Conservation (phyloP, 2,113 vertebrate genomes). For the Chaenocephalus aceratus region DNA sequence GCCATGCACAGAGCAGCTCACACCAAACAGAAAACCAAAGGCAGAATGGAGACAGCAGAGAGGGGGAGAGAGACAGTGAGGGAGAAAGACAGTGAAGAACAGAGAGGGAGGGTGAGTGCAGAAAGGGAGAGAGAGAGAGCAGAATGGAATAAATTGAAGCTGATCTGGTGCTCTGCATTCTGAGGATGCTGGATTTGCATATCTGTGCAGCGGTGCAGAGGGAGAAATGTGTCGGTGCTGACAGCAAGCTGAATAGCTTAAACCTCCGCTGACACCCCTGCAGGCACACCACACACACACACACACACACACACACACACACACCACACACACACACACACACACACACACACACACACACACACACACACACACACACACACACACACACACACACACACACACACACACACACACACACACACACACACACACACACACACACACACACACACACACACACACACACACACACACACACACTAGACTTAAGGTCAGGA, state of each 20-base stretch:
- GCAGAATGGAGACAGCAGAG: constrained; percentile 58
- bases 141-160: constrained; percentile 85
- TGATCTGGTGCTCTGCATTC: constrained; percentile 86
- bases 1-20: constrained; percentile 76
- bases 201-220: constrained; percentile 84
- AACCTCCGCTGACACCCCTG: constrained; percentile 80
- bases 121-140: constrained; percentile 64
- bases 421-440: constrained; percentile 11
- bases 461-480: constrained; percentile 25
- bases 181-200: constrained; percentile 85
- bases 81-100: constrained; percentile 57
- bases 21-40: constrained; percentile 75
- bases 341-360: constrained; percentile 21
- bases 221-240: constrained; percentile 86
- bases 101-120: constrained; percentile 57
- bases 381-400: constrained; percentile 50
- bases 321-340: constrained; percentile 27
- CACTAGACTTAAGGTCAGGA: constrained; percentile 72
- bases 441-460: constrained; percentile 20
- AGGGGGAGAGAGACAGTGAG: constrained; percentile 28
- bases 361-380: no score
- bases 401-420: constrained; percentile 37
- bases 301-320: constrained; percentile 25
- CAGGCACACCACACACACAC: constrained; percentile 63
- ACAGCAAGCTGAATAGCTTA: constrained; percentile 84